These are phyloP conservation scores for Dasyurus viverrinus DNA, from an alignment of 2,113 vertebrate genomes.

Conservation along the genomic window DNA sequence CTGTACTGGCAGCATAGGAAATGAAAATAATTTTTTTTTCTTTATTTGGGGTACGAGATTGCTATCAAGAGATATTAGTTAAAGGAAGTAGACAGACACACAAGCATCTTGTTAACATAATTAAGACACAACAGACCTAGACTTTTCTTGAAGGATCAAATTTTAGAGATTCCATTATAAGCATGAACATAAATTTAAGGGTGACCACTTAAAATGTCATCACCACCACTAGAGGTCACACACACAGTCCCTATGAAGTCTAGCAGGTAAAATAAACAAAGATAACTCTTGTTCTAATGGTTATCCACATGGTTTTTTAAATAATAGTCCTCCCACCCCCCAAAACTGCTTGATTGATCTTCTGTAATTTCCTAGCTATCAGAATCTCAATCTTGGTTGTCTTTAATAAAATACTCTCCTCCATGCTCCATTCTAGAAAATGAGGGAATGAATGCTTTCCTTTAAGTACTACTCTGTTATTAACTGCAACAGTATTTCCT, in stretches of 20 bases:
- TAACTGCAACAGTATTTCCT: slow-evolving; percentile 53
- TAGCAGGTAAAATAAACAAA: slow-evolving; percentile 15
- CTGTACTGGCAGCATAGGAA: slow-evolving; percentile 32
- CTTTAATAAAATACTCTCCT: slow-evolving; percentile 39
- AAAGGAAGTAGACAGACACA: neutral
- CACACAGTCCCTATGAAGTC: neutral
- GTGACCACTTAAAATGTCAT: slow-evolving; percentile 56
- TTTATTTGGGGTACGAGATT: slow-evolving; percentile 41
- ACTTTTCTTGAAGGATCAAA: neutral
- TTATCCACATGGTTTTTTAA: neutral
- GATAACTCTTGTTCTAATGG: slow-evolving; percentile 26
- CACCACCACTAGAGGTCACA: fast-evolving
- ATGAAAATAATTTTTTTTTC: slow-evolving; percentile 39
- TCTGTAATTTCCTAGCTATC: slow-evolving; percentile 6
- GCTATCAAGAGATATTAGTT: slow-evolving; percentile 9
- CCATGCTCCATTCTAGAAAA: slow-evolving; percentile 25
- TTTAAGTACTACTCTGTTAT: slow-evolving; percentile 36
- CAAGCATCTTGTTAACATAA: slow-evolving; percentile 52
- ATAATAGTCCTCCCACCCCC: neutral
- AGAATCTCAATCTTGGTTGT: slow-evolving; percentile 31
- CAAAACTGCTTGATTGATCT: slow-evolving; percentile 25
- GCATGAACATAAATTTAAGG: slow-evolving; percentile 22
- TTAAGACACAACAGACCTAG: slow-evolving; percentile 40
- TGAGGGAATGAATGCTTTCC: neutral
- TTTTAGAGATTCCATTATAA: neutral